Base-by-base conservation (phyloP, 2,888 invertebrate species). In the Xestoiulus laeticollis region DNA sequence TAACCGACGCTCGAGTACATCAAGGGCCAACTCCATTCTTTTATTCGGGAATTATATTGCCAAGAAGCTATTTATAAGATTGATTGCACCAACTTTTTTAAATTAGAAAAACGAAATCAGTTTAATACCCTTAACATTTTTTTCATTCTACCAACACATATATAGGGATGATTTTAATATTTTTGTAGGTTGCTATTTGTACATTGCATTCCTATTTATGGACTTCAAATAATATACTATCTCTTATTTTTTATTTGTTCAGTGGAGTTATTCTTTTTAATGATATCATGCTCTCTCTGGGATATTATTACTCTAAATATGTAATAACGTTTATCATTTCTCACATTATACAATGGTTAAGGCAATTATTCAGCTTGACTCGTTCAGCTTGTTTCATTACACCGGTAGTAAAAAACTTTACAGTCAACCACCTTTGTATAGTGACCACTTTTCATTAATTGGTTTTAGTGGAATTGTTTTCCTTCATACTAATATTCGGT, bases 51-150 rank as follows among this genome's bases (percentile, higher is more conserved):
- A 26, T 68, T 68, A 68, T 26, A 68, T 68, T 68, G 68, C 68
- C 26, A 68, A n/a, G n/a, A 10, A 22, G 26, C 68, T 26, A 68
- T 68, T 68, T 26, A 68, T 68, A 68, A 68, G 68, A 68, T 68
- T 68, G 68, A 68, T 68, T 68, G 10, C 68, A 10, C 68, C 68
- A 68, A 68, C 68, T 68, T 68, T 68, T 59, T 68, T 22, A 48
- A 68, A 26, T 68, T 26, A 68, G 68, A 68, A 68, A 26, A 68
- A 26, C 22, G 2, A 68, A 68, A 68, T 68, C 68, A 68, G 68
- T 68, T 1, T 68, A 68, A 68, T 68, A 12, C 68, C 26, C 8
- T 68, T 26, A 68, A 5, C 68, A 26, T 59, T 68, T 68, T 48
- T 68, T 68, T 26, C 26, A 26, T 68, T 22, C 68, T 5, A 10